Evolutionary conservation across 2,113 vertebrate genomes (phyloP), one percentile per base, ranked within the genome.

Genomic region (Morphnarchus princeps): DNA sequence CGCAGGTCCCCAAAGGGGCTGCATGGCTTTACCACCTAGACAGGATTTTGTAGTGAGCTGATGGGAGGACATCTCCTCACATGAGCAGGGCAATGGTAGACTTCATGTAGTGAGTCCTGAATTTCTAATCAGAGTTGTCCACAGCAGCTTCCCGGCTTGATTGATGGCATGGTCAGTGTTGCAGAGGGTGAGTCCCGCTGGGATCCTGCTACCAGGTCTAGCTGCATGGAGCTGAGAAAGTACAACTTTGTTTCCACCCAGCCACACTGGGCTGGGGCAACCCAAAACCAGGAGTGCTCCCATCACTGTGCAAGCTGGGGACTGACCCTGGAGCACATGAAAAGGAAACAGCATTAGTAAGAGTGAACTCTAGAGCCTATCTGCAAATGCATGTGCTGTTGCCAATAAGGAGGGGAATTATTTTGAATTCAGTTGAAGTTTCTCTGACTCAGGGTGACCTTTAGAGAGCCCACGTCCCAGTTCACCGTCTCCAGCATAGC

Each of bases 381-480:
- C 62, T 94, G 70, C 47, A 94, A 82, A 57, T 1, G 7, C 9
- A 22, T 72, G 34, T 88, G 55, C 43, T 84, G 36, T 85, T 92
- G 90, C 85, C 71, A 93, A 19, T n/a, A 82, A 87, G 32, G 32
- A 93, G 21, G 43, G 47, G 71, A 93, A 92, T 63, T 78, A 50
- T 85, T 97, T 91, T 79, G 62, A 97, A 95, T 95, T 91, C 89
- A 91, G 45, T 16, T 52, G 89, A 91, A 62, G 55, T 94, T 85
- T 94, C 78, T 91, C 55, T 55, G 38, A 82, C 50, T 95, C 45
- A 34, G 71, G 43, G 74, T 95, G 94, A 97, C 95, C 93, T 95
- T 96, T 94, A 82, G 63, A 94, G 84, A 17, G 31, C 49, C 82
- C 50, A 77, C 7, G 3, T 95, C 84, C 79, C 47, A 10, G 50